These are phyloP conservation scores for Octonoba sinensis DNA, from an alignment of 2,888 invertebrate genomes.

Conservation along the genomic window DNA sequence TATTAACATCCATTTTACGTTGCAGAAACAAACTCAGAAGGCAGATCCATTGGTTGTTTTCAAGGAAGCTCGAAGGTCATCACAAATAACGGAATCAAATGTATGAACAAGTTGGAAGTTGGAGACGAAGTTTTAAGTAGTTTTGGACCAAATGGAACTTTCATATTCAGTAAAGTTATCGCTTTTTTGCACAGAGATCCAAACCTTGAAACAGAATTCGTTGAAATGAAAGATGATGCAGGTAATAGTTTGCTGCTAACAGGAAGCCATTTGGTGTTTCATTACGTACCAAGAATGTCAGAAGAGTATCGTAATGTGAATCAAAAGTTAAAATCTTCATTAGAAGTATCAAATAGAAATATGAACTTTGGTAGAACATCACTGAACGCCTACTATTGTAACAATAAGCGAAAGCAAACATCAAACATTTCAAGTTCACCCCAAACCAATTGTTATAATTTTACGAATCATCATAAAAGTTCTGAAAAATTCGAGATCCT, in stretches of 20 bases:
- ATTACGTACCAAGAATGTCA: slow-evolving; percentile 50
- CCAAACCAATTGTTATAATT: no score
- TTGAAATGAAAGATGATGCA: slow-evolving; percentile 77
- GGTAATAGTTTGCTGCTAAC: slow-evolving; percentile 85
- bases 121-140: slow-evolving; percentile 85
- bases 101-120: slow-evolving; percentile 78
- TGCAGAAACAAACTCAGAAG: slow-evolving; percentile 89
- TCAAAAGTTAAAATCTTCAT: no score
- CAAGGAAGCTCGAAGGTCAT: slow-evolving; percentile 82
- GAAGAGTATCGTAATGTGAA: no score
- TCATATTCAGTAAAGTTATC: slow-evolving; percentile 88
- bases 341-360: no score
- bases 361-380: no score
- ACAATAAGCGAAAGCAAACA: no score
- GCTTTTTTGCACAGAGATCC: slow-evolving; percentile 89
- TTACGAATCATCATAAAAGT: no score
- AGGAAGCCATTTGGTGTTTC: slow-evolving; percentile 84
- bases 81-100: slow-evolving; percentile 77
- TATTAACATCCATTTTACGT: slow-evolving; percentile 66
- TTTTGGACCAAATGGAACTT: slow-evolving; percentile 75
- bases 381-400: no score
- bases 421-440: no score
- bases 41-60: slow-evolving; percentile 92
- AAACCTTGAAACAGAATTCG: slow-evolving; percentile 71
- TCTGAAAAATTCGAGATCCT: no score